Evolutionary conservation across 2,113 vertebrate genomes (phyloP).

Genomic region (Dipodomys merriami): DNA sequence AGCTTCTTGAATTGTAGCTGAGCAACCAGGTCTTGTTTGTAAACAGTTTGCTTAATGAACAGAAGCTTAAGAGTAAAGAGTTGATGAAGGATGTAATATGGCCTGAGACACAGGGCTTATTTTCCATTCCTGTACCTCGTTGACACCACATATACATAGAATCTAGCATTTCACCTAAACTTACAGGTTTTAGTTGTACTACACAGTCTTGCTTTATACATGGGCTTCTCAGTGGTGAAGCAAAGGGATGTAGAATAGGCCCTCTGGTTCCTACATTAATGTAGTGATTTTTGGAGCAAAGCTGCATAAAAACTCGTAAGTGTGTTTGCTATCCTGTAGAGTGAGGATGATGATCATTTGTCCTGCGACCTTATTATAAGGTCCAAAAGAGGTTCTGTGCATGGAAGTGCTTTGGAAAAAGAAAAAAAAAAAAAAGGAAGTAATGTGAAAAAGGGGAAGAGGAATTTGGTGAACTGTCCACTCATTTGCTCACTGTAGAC

Average conservation of each 20-base stretch:
- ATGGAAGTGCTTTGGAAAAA: background rate
- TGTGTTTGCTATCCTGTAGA: background rate
- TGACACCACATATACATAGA: background rate
- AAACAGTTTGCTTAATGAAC: background rate
- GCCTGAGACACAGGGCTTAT: background rate
- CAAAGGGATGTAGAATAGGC: background rate
- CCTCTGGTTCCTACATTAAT: background rate
- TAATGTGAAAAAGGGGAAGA: background rate
- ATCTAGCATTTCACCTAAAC: background rate
- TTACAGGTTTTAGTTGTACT: background rate
- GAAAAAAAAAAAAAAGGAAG: background rate
- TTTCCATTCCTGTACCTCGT: constrained; percentile 9
- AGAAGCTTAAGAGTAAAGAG: background rate
- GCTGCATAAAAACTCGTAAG: background rate
- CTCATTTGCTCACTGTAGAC: background rate
- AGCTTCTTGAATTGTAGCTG: constrained; percentile 3
- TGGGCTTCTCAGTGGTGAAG: background rate
- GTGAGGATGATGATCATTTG: background rate
- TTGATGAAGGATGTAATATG: background rate
- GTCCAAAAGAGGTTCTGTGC: background rate
- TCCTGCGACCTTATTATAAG: constrained; percentile 37
- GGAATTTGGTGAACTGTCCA: background rate
- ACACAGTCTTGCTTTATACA: background rate
- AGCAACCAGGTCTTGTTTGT: constrained; percentile 34
- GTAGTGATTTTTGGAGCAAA: background rate